These are phyloP conservation scores for Axinella damicornis DNA, from an alignment of 37 sponge, comb jelly and placozoan genomes.

Conservation along the genomic window DNA sequence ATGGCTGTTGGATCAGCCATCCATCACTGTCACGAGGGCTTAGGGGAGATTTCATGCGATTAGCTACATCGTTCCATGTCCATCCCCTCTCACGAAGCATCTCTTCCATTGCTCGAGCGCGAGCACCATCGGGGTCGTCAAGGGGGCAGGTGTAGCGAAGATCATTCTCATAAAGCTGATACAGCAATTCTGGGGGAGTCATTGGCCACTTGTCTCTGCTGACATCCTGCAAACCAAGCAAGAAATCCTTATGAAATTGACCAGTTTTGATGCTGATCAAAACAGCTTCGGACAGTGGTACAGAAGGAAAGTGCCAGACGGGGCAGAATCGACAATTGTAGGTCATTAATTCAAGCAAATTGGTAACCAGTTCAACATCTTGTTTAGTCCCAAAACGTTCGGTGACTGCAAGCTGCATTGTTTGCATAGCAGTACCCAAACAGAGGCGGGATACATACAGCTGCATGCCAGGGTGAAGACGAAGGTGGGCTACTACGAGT, in stretches of 20 bases:
- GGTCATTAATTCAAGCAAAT: constrained; percentile 2
- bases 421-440: constrained; percentile 9
- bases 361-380: constrained; percentile 23
- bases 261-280: constrained; percentile 53
- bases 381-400: not conserved
- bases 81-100: constrained; percentile 55
- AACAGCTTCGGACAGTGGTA: constrained; percentile 63
- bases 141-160: constrained; percentile 23
- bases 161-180: constrained; percentile 83
- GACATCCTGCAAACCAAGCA: constrained; percentile 23
- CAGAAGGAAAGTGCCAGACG: constrained; percentile 69
- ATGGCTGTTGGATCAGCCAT: constrained; percentile 61
- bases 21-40: constrained; percentile 57
- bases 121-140: constrained; percentile 32
- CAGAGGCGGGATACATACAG: constrained; percentile 49
- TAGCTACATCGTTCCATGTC: constrained; percentile 56
- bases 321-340: constrained; percentile 60
- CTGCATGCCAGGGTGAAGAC: constrained; percentile 76
- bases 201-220: not conserved
- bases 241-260: constrained; percentile 40
- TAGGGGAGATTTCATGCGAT: constrained; percentile 54
- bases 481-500: constrained; percentile 5
- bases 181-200: constrained; percentile 42
- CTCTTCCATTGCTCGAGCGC: constrained; percentile 40
- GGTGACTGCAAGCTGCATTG: not conserved